phyloP scores from a whole-genome alignment of 2,113 vertebrate species.

The Entosphenus tridentatus region DNA sequence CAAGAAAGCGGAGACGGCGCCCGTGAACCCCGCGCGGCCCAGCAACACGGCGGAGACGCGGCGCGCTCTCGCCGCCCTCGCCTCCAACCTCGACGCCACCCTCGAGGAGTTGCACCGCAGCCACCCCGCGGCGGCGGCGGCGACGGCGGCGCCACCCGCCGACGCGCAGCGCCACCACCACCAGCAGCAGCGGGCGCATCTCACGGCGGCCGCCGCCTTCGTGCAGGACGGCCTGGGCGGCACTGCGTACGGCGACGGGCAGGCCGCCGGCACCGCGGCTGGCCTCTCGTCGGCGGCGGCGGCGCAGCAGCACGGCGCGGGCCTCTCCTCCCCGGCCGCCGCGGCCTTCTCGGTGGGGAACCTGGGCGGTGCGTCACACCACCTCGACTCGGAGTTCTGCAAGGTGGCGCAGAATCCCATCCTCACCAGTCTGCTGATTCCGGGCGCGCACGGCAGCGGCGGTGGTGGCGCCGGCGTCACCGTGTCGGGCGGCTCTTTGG shows the following conservation, averaged over 20 bases:
- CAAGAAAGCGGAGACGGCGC: constrained; percentile 91
- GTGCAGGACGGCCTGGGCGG: background rate
- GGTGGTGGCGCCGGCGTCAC: background rate
- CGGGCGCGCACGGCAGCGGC: background rate
- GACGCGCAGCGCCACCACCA: background rate
- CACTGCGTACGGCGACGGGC: too few relatives aligned
- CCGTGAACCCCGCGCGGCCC: constrained; percentile 81
- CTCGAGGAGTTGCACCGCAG: background rate
- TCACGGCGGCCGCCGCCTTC: background rate
- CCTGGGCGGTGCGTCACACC: background rate
- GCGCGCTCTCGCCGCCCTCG: constrained; percentile 3
- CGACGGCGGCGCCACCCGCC: background rate
- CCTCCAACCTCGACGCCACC: background rate
- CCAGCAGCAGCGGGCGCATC: constrained; percentile 2
- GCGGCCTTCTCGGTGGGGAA: background rate
- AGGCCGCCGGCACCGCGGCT: too few relatives aligned
- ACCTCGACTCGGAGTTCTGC: constrained; percentile 46
- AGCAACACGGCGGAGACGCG: constrained; percentile 77
- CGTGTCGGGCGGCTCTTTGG: constrained; percentile 84
- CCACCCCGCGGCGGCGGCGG: background rate
- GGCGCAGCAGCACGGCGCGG: background rate
- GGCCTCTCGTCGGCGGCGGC: too few relatives aligned
- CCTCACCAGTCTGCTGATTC: constrained; percentile 58
- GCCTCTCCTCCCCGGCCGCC: background rate
- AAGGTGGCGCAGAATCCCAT: constrained; percentile 98